phyloP scores from a whole-genome alignment of 2,888 invertebrate species.

The Chrysolina americana region DNA sequence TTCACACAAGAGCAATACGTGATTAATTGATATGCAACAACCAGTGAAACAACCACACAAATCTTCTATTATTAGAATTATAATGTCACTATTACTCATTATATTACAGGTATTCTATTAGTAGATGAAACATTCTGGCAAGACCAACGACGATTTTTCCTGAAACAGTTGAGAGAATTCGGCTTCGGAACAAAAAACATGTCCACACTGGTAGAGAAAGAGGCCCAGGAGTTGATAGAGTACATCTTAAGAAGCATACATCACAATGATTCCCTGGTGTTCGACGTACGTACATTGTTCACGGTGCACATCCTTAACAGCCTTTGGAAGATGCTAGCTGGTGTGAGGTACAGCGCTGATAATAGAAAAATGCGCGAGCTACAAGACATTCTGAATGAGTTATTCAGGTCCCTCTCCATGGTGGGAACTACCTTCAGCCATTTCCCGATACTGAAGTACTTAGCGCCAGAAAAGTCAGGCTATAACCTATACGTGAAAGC shows the following conservation, averaged over 20 bases:
- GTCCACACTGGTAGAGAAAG: constrained; percentile 80
- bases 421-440: constrained; percentile 86
- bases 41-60: too few relatives aligned
- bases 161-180: constrained; percentile 85
- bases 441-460: constrained; percentile 73
- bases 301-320: constrained; percentile 85
- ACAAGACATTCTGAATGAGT: constrained; percentile 78
- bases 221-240: constrained; percentile 77
- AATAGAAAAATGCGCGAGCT: constrained; percentile 80
- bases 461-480: constrained; percentile 84
- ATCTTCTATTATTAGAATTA: too few relatives aligned
- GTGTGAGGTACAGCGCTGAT: constrained; percentile 79
- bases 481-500: constrained; percentile 81
- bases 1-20: too few relatives aligned
- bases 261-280: constrained; percentile 63
- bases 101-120: constrained; percentile 72
- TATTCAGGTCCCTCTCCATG: constrained; percentile 85
- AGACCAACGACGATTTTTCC: constrained; percentile 83
- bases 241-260: constrained; percentile 70
- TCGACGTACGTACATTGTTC: constrained; percentile 81
- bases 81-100: too few relatives aligned
- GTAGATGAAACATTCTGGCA: constrained; percentile 78
- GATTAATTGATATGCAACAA: too few relatives aligned
- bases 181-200: constrained; percentile 87
- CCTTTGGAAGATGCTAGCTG: constrained; percentile 88